Evolutionary conservation across 2,888 invertebrate genomes (phyloP).

Genomic region (Caenorhabditis virilis): DNA sequence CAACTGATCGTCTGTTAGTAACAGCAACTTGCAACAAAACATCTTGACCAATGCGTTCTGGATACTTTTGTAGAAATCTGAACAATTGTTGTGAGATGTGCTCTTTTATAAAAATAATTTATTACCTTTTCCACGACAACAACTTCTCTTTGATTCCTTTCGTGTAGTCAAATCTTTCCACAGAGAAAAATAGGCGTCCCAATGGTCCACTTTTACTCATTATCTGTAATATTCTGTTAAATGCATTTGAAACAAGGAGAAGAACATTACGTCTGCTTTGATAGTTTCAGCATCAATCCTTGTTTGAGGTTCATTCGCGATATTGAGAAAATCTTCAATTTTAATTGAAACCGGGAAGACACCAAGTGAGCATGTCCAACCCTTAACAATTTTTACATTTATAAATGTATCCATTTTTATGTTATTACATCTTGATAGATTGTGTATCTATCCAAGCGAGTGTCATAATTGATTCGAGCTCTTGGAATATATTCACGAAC

Average conservation of each 20-base stretch:
- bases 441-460: slow-evolving; percentile 51
- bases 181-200: slow-evolving; percentile 61
- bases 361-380: slow-evolving; percentile 59
- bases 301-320: slow-evolving; percentile 49
- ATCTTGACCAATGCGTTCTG: slow-evolving; percentile 55
- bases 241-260: slow-evolving; percentile 7
- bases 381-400: slow-evolving; percentile 34
- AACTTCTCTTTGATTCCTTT: slow-evolving; percentile 60
- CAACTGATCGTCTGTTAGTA: slow-evolving; percentile 57
- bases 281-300: slow-evolving; percentile 46
- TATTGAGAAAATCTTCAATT: slow-evolving; percentile 58
- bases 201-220: slow-evolving; percentile 35
- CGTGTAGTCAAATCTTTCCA: slow-evolving; percentile 64
- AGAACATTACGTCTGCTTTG: slow-evolving; percentile 24
- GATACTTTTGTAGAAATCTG: slow-evolving; percentile 53
- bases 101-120: neutral
- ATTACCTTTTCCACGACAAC: slow-evolving; percentile 43
- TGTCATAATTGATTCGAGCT: slow-evolving; percentile 53
- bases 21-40: slow-evolving; percentile 60
- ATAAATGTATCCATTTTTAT: neutral
- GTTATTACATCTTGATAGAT: slow-evolving; percentile 47
- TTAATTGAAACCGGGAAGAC: slow-evolving; percentile 65
- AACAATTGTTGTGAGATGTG: too few species aligned
- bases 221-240: slow-evolving; percentile 30
- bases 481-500: slow-evolving; percentile 45